Evolutionary conservation across 2,113 vertebrate genomes (phyloP).

Genomic region (Tursiops truncatus): DNA sequence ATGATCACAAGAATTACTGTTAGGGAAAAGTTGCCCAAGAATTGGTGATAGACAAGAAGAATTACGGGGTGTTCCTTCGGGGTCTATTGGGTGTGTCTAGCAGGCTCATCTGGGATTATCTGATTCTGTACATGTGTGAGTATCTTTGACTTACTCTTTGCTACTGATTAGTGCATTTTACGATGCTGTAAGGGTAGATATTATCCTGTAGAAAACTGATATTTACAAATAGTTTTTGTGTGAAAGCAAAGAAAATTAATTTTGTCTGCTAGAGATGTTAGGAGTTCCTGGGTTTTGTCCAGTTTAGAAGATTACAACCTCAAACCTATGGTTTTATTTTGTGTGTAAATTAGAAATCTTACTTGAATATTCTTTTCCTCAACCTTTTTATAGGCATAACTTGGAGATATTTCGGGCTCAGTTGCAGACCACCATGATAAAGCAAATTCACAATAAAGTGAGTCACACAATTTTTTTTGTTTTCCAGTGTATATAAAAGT

Average conservation of each 20-base stretch:
- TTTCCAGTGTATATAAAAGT: neutral
- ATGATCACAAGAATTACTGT: neutral
- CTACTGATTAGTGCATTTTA: neutral
- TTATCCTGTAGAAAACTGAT: neutral
- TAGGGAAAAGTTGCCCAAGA: neutral
- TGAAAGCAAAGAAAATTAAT: neutral
- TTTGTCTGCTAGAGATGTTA: neutral
- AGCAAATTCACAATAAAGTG: neutral
- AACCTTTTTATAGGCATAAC: neutral
- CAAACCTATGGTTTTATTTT: neutral
- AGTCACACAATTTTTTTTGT: neutral
- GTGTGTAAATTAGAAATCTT: neutral
- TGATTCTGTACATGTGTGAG: neutral
- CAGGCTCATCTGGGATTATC: neutral
- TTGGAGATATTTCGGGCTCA: neutral
- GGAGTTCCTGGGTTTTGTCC: neutral
- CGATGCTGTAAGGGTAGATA: neutral
- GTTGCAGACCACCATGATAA: neutral
- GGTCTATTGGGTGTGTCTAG: neutral
- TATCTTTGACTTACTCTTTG: neutral
- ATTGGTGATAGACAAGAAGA: neutral
- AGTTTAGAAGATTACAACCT: neutral
- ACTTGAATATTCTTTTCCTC: neutral
- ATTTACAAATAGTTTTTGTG: neutral
- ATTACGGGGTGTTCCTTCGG: neutral